Base-by-base conservation (phyloP, 2,113 vertebrate genomes). In the Panthera leo region DNA sequence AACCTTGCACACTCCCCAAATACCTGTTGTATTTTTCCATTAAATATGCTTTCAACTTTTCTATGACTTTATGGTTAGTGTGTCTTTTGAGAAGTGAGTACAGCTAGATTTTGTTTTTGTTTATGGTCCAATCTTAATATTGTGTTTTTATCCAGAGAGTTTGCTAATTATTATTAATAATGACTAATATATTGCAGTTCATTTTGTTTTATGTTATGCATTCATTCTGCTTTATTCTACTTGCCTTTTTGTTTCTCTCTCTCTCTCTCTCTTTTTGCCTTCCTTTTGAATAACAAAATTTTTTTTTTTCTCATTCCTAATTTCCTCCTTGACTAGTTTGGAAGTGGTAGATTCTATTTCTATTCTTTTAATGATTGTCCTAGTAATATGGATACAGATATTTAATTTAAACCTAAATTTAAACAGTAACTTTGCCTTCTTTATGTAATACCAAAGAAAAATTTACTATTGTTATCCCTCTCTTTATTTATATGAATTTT, bases 351-450 rank as follows among this genome's bases (percentile, higher is more conserved):
- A 76, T 67, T 75, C 15, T 91, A 39, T 80, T 88, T 71, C 25
- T 61, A 18, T 70, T 80, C 19, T 79, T 79, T 86, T 51, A 86
- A 63, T 70, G 7, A 79, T 36, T 86, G 0, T 5, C 29, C 11
- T 63, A 36, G 31, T 39, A 39, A 68, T 58, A 45, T 29, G 15
- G 39, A 67, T 58, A 70, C 58, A 58, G 71, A 31, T 70, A 70
- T 78, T 55, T 95, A 83, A 73, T 27, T 83, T 89, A 95, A 95
- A 2, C 79, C 36, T 58, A 70, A 85, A 85, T 34, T 79, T 70
- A 79, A 85, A 61, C 16, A 70, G 13, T 78, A 53, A 29, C 12
- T 85, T 90, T 91, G 16, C 29, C 55, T 51, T 39, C 18, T 89
- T 95, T 25, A n/a, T 89, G 34, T 73, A 84, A 42, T 65, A 82